These are phyloP conservation scores for Drosophila incognita DNA, from an alignment of 2,888 invertebrate genomes.

Conservation along the genomic window DNA sequence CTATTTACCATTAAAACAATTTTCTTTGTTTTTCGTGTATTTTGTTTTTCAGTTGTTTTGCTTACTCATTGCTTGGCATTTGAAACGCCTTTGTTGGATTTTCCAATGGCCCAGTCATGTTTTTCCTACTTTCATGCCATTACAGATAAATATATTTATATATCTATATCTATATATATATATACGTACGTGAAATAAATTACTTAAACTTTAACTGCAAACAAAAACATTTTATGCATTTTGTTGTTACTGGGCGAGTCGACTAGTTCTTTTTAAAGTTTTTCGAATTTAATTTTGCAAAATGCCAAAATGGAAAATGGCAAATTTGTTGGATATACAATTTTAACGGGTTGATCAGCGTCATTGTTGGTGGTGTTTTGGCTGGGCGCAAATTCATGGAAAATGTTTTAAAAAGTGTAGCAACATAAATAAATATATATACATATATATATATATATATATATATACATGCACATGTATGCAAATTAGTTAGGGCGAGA, in stretches of 20 bases:
- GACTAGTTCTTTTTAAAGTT: conserved; percentile 6
- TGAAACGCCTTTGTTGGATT: conserved; percentile 63
- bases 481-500: conserved; percentile 41
- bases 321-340: conserved; percentile 38
- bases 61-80: conserved; percentile 49
- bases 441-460: neutral
- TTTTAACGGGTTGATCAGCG: conserved; percentile 29
- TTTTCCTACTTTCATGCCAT: conserved; percentile 39
- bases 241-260: conserved; percentile 25
- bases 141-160: conserved; percentile 5
- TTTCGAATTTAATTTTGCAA: conserved; percentile 29
- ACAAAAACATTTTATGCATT: conserved; percentile 30
- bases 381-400: conserved; percentile 6
- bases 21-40: conserved; percentile 28
- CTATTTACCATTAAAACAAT: conserved; percentile 30
- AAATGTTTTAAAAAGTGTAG: conserved; percentile 3
- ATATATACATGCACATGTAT: conserved; percentile 8
- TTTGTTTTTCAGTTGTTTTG: conserved; percentile 36
- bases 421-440: neutral
- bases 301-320: conserved; percentile 25
- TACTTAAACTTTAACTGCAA: conserved; percentile 44
- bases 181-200: conserved; percentile 36
- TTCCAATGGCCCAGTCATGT: conserved; percentile 45
- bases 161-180: neutral
- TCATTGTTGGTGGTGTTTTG: neutral